These are phyloP conservation scores for Brachyalestes nurse DNA, from an alignment of 2,797 vertebrate genomes.

Conservation along the genomic window DNA sequence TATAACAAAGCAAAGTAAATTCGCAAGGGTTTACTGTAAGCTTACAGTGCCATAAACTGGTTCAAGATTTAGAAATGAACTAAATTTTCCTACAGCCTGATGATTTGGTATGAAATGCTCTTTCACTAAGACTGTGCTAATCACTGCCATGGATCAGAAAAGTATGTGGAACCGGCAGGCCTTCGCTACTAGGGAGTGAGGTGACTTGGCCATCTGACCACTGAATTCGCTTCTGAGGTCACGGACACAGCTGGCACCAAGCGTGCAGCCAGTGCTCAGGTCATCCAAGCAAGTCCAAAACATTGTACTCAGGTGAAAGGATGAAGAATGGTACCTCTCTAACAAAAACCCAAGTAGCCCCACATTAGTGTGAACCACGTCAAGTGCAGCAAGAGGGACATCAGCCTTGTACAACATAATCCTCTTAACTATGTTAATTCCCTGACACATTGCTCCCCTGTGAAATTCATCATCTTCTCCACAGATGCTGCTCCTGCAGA, in stretches of 20 bases:
- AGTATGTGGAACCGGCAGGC: not conserved
- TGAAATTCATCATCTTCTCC: conserved; percentile 22
- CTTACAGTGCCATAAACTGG: not conserved
- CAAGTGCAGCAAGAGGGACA: conserved; percentile 20
- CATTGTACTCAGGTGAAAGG: not conserved
- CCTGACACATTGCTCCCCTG: conserved; percentile 7
- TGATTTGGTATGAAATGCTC: not conserved
- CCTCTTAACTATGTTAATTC: conserved; percentile 23
- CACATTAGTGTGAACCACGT: not conserved
- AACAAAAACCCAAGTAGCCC: not conserved
- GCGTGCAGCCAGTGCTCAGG: conserved; percentile 3
- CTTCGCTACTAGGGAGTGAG: not conserved
- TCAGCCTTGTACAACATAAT: conserved; percentile 13
- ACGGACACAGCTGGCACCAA: not conserved
- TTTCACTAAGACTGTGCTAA: not conserved
- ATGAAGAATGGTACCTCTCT: not conserved
- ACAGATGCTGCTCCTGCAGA: not conserved
- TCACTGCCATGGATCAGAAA: no score
- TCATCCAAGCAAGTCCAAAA: conserved; percentile 15
- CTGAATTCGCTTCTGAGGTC: conserved; percentile 12
- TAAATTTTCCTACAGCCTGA: not conserved
- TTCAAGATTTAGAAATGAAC: not conserved
- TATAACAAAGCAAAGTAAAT: no score
- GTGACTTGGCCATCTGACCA: not conserved
- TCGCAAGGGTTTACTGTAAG: no score